Evolutionary conservation across 2,113 vertebrate genomes (phyloP).

Genomic region (Corydoras maculifer): DNA sequence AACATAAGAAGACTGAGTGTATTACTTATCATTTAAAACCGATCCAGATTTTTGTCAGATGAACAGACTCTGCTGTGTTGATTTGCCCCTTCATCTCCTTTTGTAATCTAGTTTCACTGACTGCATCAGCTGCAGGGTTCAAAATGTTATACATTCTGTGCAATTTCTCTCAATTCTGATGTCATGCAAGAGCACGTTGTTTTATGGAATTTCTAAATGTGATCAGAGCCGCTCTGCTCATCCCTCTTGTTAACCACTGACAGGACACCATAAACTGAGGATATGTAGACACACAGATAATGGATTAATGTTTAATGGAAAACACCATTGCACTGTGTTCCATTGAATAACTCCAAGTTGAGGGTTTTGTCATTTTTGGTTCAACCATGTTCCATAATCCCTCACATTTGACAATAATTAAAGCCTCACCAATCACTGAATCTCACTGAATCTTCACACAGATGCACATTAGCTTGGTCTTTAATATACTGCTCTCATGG

Average conservation of each 20-base stretch:
- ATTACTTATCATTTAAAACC: no score
- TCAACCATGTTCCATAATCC: no score
- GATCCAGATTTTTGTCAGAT: no score
- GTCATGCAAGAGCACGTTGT: conserved; percentile 62
- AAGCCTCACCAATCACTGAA: no score
- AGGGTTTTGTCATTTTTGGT: no score
- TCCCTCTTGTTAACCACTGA: conserved; percentile 46
- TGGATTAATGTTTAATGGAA: neutral
- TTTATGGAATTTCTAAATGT: conserved; percentile 62
- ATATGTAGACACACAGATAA: conserved; percentile 13
- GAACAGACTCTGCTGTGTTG: no score
- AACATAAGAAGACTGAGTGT: no score
- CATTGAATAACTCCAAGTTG: no score
- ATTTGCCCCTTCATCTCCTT: conserved; percentile 3
- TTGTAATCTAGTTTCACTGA: conserved; percentile 45
- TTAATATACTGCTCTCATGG: no score
- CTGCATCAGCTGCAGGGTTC: conserved; percentile 53
- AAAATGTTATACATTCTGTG: conserved; percentile 49
- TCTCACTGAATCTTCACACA: no score
- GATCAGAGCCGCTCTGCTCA: conserved; percentile 52
- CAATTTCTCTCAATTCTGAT: conserved; percentile 59
- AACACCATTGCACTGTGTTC: neutral
- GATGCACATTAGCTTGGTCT: no score
- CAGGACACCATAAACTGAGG: conserved; percentile 54
- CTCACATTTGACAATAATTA: no score